Evolutionary conservation across 2,113 vertebrate genomes (phyloP).

Genomic region (Rhizomys pruinosus): DNA sequence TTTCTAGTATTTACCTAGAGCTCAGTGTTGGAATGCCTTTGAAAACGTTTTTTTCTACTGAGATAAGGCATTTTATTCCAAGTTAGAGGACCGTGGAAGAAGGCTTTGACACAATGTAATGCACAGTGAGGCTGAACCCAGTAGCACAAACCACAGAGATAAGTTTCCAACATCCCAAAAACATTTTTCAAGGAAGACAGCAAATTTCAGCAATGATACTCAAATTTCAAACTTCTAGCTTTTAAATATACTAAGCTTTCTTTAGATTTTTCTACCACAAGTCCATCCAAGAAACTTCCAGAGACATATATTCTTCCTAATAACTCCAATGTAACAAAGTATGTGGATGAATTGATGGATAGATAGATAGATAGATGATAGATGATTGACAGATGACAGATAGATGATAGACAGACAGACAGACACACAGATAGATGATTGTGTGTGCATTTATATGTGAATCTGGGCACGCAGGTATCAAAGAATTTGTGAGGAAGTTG

Average conservation of each 20-base stretch:
- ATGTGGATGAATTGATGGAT: too few species aligned
- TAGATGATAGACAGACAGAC: too few species aligned
- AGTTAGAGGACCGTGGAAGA: slow-evolving; percentile 79
- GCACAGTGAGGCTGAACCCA: background rate
- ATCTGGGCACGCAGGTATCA: too few species aligned
- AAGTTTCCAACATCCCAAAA: background rate
- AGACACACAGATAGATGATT: too few species aligned
- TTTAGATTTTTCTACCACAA: background rate
- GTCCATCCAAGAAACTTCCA: background rate
- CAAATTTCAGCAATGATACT: background rate
- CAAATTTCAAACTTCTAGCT: background rate
- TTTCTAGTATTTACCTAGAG: slow-evolving; percentile 73
- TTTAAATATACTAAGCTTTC: background rate
- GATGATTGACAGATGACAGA: too few species aligned
- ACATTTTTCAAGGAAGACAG: background rate
- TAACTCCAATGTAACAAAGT: background rate
- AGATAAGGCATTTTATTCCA: slow-evolving; percentile 83
- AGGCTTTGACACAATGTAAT: slow-evolving; percentile 70
- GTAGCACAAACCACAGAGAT: background rate
- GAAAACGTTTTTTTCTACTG: slow-evolving; percentile 81
- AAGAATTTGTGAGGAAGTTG: too few species aligned
- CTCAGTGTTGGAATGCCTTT: slow-evolving; percentile 69
- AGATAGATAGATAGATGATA: too few species aligned
- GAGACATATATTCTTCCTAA: background rate
- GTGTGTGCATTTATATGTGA: too few species aligned